Base-by-base conservation (phyloP, 2,113 vertebrate genomes). In the Ibidorhyncha struthersii region DNA sequence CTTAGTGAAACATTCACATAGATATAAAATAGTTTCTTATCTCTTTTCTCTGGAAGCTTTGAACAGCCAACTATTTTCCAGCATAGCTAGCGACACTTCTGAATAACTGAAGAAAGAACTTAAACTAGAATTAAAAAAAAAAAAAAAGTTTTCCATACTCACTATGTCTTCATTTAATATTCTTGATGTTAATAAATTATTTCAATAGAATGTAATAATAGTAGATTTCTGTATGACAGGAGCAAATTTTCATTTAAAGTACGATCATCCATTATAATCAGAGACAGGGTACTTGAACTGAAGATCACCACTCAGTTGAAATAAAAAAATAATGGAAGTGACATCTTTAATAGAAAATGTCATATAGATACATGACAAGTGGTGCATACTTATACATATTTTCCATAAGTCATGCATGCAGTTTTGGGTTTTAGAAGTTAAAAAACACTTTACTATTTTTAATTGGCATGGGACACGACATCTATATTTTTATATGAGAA, bases 231-330 rank as follows among this genome's bases (percentile, higher is more conserved):
- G 52, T 98, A 76, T 97, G 98, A 98, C 94, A 98, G 82, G 91
- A 96, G 47, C 83, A 98, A 97, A 98, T 98, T 97, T 98, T 97
- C 89, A 95, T 93, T 94, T 97, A 91, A 97, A 97, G 74, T 82
- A 96, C 97, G 90, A 96, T 85, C 91, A 98, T 97, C 90, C 89
- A 96, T 98, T 98, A 97, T 97, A 93, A 97, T 98, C 95, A 97
- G 78, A 97, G 96, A 94, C 43, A 94, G 76, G 27, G 71, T 89
- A 79, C 96, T 98, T 97, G 92, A 97, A 97, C 59, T 96, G 94
- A 97, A 97, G 87, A 98, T 97, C 85, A 92, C 92, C 82, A 97
- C 87, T 97, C 96, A 96, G 91, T 97, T 97, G 97, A 25, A 97
- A 98, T 97, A 96, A 97, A 97, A 98, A 98, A 98, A 97, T 97